Percentiles rank a stretch among this genome's conserved stretches.
phyloP scores from a whole-genome alignment of 1,140 invertebrate genomes.

The Lanistes nyassanus region DNA sequence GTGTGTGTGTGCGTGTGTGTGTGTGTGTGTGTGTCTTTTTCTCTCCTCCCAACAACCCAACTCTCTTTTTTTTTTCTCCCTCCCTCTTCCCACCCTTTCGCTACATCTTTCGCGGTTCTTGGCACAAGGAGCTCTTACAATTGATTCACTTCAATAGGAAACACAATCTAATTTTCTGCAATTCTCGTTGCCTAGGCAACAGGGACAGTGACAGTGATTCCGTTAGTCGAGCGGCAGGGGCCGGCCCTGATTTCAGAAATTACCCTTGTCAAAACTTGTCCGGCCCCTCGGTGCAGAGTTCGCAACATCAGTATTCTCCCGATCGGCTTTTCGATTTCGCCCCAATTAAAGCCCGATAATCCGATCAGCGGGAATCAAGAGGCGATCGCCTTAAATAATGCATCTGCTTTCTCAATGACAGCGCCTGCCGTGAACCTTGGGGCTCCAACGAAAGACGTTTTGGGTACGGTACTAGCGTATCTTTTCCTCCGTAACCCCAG shows the following conservation, averaged over 20 bases:
- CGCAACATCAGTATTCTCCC: constrained; percentile 8
- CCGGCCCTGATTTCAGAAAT: constrained; percentile 9
- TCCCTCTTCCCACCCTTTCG: neutral
- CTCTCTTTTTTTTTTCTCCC: neutral
- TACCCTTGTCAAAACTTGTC: constrained; percentile 12
- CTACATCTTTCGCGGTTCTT: constrained; percentile 4
- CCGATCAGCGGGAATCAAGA: neutral
- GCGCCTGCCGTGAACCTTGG: no score
- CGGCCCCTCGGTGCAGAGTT: neutral
- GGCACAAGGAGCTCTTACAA: constrained; percentile 5
- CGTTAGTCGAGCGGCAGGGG: neutral
- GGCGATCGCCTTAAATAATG: constrained; percentile 2
- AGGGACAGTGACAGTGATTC: constrained; percentile 9
- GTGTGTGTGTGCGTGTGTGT: no score
- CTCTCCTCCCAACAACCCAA: neutral
- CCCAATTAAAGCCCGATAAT: constrained; percentile 9
- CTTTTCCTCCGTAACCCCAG: no score
- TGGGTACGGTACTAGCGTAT: no score
- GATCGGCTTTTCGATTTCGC: constrained; percentile 7
- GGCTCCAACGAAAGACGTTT: no score
- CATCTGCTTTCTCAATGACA: constrained; percentile 9
- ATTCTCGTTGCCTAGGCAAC: constrained; percentile 10
- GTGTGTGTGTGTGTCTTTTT: no score
- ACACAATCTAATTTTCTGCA: constrained; percentile 7
- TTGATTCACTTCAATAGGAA: constrained; percentile 13